A percentile compares a stretch with the other conserved stretches of the same genome.
Evolutionary conservation across 2,113 vertebrate genomes (phyloP).

Genomic region (Colius striatus): DNA sequence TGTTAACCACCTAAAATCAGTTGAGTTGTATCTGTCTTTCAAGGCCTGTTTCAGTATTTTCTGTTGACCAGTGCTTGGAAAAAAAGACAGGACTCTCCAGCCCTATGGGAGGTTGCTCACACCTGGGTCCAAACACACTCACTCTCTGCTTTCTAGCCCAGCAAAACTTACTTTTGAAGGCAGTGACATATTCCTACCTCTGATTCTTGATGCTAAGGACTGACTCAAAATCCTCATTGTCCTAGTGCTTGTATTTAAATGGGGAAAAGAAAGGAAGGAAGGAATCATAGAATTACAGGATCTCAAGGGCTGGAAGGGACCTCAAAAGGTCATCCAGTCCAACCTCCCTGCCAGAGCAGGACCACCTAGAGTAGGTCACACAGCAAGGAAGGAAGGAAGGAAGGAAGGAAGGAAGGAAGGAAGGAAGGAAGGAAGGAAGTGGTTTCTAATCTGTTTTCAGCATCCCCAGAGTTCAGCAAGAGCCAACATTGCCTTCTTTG

Average conservation of each 20-base stretch:
- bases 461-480: neutral
- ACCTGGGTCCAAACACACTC: neutral
- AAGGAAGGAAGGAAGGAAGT: neutral
- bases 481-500: neutral
- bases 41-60: neutral
- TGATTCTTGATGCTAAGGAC: neutral
- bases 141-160: neutral
- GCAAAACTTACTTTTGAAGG: neutral
- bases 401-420: too few relatives aligned
- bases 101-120: neutral
- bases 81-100: neutral
- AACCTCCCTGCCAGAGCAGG: too few relatives aligned
- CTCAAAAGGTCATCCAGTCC: too few relatives aligned
- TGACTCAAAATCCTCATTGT: neutral
- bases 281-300: neutral
- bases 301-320: too few relatives aligned
- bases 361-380: too few relatives aligned
- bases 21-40: neutral
- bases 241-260: neutral
- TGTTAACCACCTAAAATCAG: neutral
- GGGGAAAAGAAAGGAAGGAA: neutral
- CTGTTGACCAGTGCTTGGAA: neutral
- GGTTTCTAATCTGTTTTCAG: neutral
- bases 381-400: too few relatives aligned
- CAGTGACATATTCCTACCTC: neutral